Evolutionary conservation across 2,888 invertebrate genomes (phyloP).

Genomic region (Teleiodes luculella): DNA sequence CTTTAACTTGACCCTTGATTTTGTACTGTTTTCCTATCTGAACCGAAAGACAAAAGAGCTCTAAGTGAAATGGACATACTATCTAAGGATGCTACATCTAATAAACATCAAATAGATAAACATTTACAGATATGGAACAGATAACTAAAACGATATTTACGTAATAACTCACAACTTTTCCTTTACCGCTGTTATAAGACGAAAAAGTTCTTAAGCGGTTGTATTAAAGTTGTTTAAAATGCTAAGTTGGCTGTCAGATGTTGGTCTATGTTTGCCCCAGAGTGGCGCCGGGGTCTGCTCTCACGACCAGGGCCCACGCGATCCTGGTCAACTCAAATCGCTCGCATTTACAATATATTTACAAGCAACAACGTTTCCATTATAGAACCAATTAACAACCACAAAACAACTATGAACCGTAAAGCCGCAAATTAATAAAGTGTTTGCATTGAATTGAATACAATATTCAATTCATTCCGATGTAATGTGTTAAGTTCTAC

Average conservation of each 20-base stretch:
- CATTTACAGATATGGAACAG: constrained; percentile 40
- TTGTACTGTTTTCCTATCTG: background rate
- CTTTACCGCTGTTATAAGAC: constrained; percentile 22
- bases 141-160: constrained; percentile 39
- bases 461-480: constrained; percentile 3
- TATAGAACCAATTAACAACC: constrained; percentile 8
- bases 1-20: background rate
- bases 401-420: background rate
- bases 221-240: background rate
- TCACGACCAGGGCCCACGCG: constrained; percentile 53
- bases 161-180: constrained; percentile 24
- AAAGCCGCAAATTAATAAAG: constrained; percentile 1
- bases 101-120: constrained; percentile 48
- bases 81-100: constrained; percentile 38
- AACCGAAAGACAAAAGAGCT: constrained; percentile 13
- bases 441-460: constrained; percentile 4
- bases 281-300: constrained; percentile 44
- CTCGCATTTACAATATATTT: constrained; percentile 15
- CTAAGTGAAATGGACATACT: constrained; percentile 29
- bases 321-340: constrained; percentile 25
- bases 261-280: constrained; percentile 23
- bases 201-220: constrained; percentile 27
- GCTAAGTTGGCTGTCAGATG: constrained; percentile 23
- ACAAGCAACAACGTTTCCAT: constrained; percentile 15
- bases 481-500: constrained; percentile 3